These are phyloP conservation scores for Leucopsar rothschildi DNA, from an alignment of 2,113 vertebrate species.

Conservation along the genomic window DNA sequence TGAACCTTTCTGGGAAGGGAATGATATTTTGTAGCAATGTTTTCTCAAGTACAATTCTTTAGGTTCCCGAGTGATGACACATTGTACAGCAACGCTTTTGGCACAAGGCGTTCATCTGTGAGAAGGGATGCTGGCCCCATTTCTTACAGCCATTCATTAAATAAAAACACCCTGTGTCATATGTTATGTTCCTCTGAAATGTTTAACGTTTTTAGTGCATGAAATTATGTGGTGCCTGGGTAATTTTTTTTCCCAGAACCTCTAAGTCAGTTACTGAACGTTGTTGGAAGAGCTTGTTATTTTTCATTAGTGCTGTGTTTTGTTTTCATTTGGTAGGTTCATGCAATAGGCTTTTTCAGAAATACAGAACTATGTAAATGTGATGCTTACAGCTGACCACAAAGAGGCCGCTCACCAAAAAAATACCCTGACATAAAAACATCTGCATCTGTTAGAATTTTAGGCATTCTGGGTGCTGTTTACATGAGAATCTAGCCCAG, in stretches of 20 bases:
- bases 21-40: conserved; percentile 58
- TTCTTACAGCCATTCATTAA: conserved; percentile 61
- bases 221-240: conserved; percentile 35
- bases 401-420: background rate
- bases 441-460: background rate
- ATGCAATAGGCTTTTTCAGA: conserved; percentile 26
- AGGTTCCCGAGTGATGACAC: conserved; percentile 69
- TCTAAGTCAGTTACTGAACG: conserved; percentile 5
- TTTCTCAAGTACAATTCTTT: conserved; percentile 67
- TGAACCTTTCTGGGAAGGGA: conserved; percentile 67
- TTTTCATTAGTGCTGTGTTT: background rate
- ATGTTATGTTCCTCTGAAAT: conserved; percentile 39
- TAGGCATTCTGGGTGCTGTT: background rate
- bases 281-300: background rate
- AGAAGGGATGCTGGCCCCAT: conserved; percentile 48
- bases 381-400: conserved; percentile 12
- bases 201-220: conserved; percentile 39
- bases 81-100: conserved; percentile 55
- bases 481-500: background rate
- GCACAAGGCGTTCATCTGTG: background rate
- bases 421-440: background rate
- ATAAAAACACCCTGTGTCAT: conserved; percentile 44
- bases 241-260: background rate
- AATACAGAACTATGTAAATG: background rate
- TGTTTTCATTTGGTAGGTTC: conserved; percentile 35